Percentiles rank a stretch among this genome's conserved stretches.
phyloP scores from a whole-genome alignment of 2,888 invertebrate genomes.

The Thecocarcelia acutangulata region DNA sequence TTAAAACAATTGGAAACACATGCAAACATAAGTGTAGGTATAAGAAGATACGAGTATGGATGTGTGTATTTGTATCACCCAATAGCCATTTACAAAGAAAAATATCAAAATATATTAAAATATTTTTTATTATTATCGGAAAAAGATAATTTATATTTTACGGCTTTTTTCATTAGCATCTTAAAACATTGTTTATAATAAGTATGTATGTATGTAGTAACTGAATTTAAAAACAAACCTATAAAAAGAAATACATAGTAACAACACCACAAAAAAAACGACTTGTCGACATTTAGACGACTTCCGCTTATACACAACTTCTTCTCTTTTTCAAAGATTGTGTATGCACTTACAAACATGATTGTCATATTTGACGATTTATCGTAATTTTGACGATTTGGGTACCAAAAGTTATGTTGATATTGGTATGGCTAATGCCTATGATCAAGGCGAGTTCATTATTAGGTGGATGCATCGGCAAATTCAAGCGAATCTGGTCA shows the following conservation, averaged over 20 bases:
- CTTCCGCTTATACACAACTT: slow-evolving; percentile 63
- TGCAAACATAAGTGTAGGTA: neutral
- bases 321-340: slow-evolving; percentile 59
- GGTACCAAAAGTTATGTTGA: no score
- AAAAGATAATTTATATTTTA: neutral
- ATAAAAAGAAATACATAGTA: slow-evolving; percentile 33
- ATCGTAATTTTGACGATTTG: no score
- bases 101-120: no score
- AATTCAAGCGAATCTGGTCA: no score
- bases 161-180: slow-evolving; percentile 19
- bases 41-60: slow-evolving; percentile 3
- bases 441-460: no score
- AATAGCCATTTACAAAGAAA: no score
- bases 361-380: no score
- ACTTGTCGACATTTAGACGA: slow-evolving; percentile 68
- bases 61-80: neutral
- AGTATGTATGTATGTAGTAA: no score
- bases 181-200: slow-evolving; percentile 52
- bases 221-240: slow-evolving; percentile 9
- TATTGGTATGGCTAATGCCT: no score
- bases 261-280: slow-evolving; percentile 43
- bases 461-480: no score
- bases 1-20: slow-evolving; percentile 40
- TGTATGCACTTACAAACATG: slow-evolving; percentile 3
- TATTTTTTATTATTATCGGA: no score